A percentile compares a stretch with the other conserved stretches of the same genome.
phyloP scores from a whole-genome alignment of 1,140 invertebrate species.

The Diplogasteroides magnus region DNA sequence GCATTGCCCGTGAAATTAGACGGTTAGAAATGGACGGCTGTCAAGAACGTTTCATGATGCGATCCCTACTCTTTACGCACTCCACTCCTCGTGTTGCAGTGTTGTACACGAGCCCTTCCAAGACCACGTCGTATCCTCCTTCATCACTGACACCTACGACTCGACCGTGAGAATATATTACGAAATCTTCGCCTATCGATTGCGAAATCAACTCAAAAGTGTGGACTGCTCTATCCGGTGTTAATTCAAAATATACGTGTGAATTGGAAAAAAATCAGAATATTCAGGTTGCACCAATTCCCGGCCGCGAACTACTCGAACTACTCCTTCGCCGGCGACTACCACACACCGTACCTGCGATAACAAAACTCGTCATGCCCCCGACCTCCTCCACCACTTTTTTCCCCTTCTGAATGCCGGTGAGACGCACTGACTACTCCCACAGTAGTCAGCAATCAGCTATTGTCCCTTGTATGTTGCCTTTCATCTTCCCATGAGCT shows the following conservation, averaged over 20 bases:
- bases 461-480: background rate
- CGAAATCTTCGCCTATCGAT: too few species aligned
- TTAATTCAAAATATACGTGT: constrained; percentile 15
- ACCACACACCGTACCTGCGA: constrained; percentile 23
- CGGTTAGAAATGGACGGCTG: constrained; percentile 6
- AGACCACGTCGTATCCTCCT: constrained; percentile 29
- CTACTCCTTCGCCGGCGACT: constrained; percentile 27
- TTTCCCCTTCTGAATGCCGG: constrained; percentile 2
- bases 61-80: too few species aligned
- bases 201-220: too few species aligned
- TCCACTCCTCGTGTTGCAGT: constrained; percentile 12
- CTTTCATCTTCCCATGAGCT: constrained; percentile 6
- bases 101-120: constrained; percentile 29
- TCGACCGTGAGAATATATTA: constrained; percentile 8
- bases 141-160: constrained; percentile 37
- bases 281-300: constrained; percentile 6
- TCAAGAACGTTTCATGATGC: constrained; percentile 17
- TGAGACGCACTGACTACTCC: background rate
- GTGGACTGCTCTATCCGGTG: too few species aligned
- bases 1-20: too few species aligned
- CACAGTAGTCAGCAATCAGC: background rate
- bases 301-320: constrained; percentile 12
- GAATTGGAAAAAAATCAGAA: background rate
- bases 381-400: background rate
- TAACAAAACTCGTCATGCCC: background rate